Evolutionary conservation across 2,113 vertebrate genomes (phyloP), one percentile per base, ranked within the genome.

Genomic region (Hippocampus abdominalis): DNA sequence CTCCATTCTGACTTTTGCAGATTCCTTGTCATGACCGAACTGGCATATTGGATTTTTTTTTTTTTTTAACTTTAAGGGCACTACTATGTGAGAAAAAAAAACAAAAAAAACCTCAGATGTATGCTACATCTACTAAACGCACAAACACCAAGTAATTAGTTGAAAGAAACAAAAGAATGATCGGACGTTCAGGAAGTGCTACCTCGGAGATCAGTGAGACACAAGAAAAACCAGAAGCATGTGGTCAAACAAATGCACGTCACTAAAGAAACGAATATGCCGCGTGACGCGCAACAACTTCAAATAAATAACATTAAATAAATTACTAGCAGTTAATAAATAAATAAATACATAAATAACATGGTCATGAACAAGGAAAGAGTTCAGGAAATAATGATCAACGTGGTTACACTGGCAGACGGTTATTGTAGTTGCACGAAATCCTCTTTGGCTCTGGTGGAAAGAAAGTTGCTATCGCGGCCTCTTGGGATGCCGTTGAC

Each of bases 311-410:
- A 79, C 81, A 90, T 87, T 87, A 86, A 92, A 93, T 91, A 93
- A 93, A 91, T 93, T 90, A 92, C 83, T 83, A 81, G 89, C 76
- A 87, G 76, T 90, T 74, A 93, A 93, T 93, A 93, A 93, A 93
- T 93, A 93, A 93, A 93, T 93, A 93, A 90, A 93, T 93, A 93
- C 75, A 93, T 93, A 93, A 93, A 92, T 93, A 92, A 91, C 86
- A 90, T 78, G 69, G 81, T 82, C 79, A 77, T 83, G 68, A 80
- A 83, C 76, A 74, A 73, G 64, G 69, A 70, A 71, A 88, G 70
- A 81, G 74, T 76, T 71, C 56, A 53, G 71, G 74, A 72, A 71
- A 59, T 76, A 15, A 32, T 66, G 59, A 76, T 85, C 44, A 57
- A 61, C 36, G 10, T 79, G 75, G 64, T 81, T 78, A 44, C 42